phyloP scores from a whole-genome alignment of 2,113 vertebrate species.

The Noturus placidus region DNA sequence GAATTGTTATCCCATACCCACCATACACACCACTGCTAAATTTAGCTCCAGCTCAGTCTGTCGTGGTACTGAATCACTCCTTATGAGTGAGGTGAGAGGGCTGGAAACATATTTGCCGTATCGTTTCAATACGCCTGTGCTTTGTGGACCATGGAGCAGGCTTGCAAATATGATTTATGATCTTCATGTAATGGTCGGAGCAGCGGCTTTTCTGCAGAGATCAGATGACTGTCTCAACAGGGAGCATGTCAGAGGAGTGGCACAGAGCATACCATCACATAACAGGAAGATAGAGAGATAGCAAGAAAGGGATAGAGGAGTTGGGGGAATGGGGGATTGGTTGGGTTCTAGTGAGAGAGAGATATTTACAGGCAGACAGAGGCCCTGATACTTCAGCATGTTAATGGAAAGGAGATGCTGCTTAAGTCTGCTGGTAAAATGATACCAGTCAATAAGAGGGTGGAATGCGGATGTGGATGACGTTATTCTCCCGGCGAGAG shows the following conservation, averaged over 20 bases:
- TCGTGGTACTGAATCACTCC: slow-evolving; percentile 28
- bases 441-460: slow-evolving; percentile 75
- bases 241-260: slow-evolving; percentile 67
- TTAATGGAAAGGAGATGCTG: slow-evolving; percentile 76
- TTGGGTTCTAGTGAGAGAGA: slow-evolving; percentile 61
- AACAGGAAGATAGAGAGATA: slow-evolving; percentile 75
- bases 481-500: slow-evolving; percentile 56
- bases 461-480: slow-evolving; percentile 57
- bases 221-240: slow-evolving; percentile 79
- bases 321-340: slow-evolving; percentile 68
- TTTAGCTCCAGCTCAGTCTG: slow-evolving; percentile 1
- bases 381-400: slow-evolving; percentile 72
- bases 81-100: slow-evolving; percentile 47
- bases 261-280: slow-evolving; percentile 68
- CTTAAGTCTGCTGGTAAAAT: slow-evolving; percentile 75
- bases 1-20: slow-evolving; percentile 11
- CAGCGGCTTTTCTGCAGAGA: slow-evolving; percentile 67
- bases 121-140: slow-evolving; percentile 72
- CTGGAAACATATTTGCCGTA: slow-evolving; percentile 72
- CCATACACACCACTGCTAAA: slow-evolving; percentile 26
- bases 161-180: slow-evolving; percentile 78
- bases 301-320: slow-evolving; percentile 70
- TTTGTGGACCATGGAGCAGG: slow-evolving; percentile 65
- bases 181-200: slow-evolving; percentile 77
- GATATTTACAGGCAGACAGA: slow-evolving; percentile 58